A percentile compares a stretch with the other conserved stretches of the same genome.
These are phyloP conservation scores for Lethocerus indicus DNA, from an alignment of 1,140 invertebrate genomes.

Conservation along the genomic window DNA sequence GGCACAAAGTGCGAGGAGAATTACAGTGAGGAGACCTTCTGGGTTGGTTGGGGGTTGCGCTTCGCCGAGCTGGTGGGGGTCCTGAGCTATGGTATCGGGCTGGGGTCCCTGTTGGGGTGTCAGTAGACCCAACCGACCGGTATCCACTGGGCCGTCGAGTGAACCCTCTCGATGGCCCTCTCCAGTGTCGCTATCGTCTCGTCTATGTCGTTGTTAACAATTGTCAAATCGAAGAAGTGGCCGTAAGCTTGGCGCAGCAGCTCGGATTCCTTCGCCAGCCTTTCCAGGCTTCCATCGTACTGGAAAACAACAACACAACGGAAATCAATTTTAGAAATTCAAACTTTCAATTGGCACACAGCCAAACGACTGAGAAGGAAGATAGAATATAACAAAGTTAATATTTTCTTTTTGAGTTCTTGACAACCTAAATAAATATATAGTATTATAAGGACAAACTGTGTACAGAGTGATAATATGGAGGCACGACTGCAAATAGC, in stretches of 20 bases:
- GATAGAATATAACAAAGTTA: no score
- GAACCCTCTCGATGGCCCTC: constrained; percentile 73
- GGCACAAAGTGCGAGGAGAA: not conserved
- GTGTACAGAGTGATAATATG: no score
- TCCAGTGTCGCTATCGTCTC: constrained; percentile 90
- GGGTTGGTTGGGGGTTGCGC: not conserved
- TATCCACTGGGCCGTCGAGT: constrained; percentile 87
- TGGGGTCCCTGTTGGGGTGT: constrained; percentile 25
- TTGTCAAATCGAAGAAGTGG: constrained; percentile 94
- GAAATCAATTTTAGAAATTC: no score
- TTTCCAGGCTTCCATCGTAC: constrained; percentile 92
- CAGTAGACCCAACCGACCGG: constrained; percentile 90
- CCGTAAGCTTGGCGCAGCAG: constrained; percentile 89
- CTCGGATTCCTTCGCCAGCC: constrained; percentile 89
- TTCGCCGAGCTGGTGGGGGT: not conserved
- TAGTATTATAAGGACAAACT: no score
- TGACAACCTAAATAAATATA: no score
- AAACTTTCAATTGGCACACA: no score
- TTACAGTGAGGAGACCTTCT: not conserved
- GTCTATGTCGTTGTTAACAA: constrained; percentile 98
- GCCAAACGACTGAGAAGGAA: no score
- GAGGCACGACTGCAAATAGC: no score
- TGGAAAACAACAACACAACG: constrained; percentile 27
- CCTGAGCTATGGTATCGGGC: not conserved
- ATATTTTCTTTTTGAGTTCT: no score